Evolutionary conservation across 2,888 invertebrate genomes (phyloP).

Genomic region (Magallana nippona): DNA sequence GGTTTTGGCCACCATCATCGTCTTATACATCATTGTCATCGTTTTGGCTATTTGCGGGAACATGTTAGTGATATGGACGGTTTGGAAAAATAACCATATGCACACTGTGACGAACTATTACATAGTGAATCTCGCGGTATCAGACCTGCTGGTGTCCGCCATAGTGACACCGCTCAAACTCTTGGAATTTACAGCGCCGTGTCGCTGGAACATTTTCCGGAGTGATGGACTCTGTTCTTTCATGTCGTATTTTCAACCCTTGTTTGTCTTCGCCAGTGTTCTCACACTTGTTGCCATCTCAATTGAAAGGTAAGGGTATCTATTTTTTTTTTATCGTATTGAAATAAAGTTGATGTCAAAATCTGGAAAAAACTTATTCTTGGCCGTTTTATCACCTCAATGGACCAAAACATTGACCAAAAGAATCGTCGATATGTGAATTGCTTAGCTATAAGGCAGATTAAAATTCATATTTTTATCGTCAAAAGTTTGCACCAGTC

Average conservation of each 20-base stretch:
- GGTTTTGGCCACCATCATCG: conserved; percentile 74
- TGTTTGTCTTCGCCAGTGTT: conserved; percentile 81
- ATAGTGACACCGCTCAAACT: conserved; percentile 81
- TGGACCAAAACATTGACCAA: too few species aligned
- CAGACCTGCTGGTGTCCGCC: conserved; percentile 80
- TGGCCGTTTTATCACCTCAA: too few species aligned
- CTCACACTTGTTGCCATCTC: conserved; percentile 81
- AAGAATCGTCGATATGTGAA: too few species aligned
- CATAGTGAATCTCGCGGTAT: conserved; percentile 80
- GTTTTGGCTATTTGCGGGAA: conserved; percentile 79
- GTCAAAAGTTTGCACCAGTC: too few species aligned
- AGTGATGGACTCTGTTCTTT: conserved; percentile 78
- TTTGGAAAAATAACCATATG: conserved; percentile 80
- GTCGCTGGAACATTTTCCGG: conserved; percentile 78
- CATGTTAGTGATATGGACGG: conserved; percentile 79
- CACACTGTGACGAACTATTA: conserved; percentile 81
- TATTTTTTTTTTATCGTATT: conserved; percentile 43
- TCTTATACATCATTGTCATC: conserved; percentile 77
- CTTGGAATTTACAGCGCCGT: conserved; percentile 80
- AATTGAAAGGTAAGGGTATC: conserved; percentile 79
- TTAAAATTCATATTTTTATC: too few species aligned
- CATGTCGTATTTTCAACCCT: conserved; percentile 78
- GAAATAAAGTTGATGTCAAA: too few species aligned
- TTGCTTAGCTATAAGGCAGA: too few species aligned
- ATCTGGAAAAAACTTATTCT: too few species aligned